These are phyloP conservation scores for Lindbergichthys nudifrons DNA, from an alignment of 2,797 vertebrate species.

Conservation along the genomic window DNA sequence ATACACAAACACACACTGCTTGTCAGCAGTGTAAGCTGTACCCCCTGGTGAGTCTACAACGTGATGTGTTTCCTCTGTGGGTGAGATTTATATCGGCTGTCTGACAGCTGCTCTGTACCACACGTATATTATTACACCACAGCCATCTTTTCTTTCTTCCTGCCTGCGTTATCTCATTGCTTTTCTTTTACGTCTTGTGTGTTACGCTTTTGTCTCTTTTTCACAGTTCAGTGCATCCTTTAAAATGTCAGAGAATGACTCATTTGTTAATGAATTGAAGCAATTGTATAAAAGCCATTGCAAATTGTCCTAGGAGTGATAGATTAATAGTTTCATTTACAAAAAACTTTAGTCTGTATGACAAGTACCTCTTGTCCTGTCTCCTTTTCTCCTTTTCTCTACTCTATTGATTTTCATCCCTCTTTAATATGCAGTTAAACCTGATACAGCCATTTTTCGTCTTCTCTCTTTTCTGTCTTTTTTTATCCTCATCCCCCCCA, in stretches of 20 bases:
- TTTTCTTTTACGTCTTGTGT: constrained; percentile 1
- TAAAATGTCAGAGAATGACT: neutral
- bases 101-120: constrained; percentile 23
- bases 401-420: constrained; percentile 20
- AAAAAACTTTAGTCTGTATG: too few species aligned
- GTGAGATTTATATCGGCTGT: constrained; percentile 28
- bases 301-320: constrained; percentile 1
- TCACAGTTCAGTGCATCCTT: constrained; percentile 4
- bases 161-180: neutral
- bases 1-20: neutral
- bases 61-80: constrained; percentile 27
- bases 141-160: neutral
- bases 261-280: neutral
- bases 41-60: constrained; percentile 19
- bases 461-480: constrained; percentile 7
- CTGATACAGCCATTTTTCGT: constrained; percentile 12
- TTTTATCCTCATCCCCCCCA: neutral
- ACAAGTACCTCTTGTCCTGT: constrained; percentile 8
- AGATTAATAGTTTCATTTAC: neutral
- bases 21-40: constrained; percentile 16
- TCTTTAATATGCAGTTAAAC: constrained; percentile 25
- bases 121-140: neutral
- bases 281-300: neutral
- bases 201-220: neutral
- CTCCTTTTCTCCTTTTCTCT: neutral